Evolutionary conservation across 2,113 vertebrate genomes (phyloP), one percentile per base, ranked within the genome.

Genomic region (Indri indri): DNA sequence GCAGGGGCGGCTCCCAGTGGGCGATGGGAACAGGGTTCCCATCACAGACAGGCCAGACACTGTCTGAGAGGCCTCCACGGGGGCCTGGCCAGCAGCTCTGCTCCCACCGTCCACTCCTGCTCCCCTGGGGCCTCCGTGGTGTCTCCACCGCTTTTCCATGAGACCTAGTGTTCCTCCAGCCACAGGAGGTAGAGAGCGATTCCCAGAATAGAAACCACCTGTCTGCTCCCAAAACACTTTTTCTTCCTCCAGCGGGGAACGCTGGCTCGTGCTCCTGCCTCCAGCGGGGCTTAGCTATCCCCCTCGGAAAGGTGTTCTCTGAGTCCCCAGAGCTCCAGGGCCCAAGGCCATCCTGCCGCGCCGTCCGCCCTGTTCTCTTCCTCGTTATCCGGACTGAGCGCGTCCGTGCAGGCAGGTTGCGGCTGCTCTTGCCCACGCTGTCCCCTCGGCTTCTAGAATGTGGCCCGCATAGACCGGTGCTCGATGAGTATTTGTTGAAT

Each of bases 401-500:
- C 40, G 40, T 37, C 63, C 17, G 0, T 5, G 30, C 5, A 52
- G 54, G 42, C 34, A 14, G 45, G 2, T 6, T 25, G 37, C 8
- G 34, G 18, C 37, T 30, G 2, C 37, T 71, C 57, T 42, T 27
- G 3, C 22, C 45, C 5, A 1, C 2, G 40, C 30, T 25, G 0
- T 52, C 17, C 30, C 86, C 22, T 34, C n/a, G 9, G 86, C 42
- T 25, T 52, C 54, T 18, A 87, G 90, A 22, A 30, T 6, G 8
- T 34, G 40, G 50, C 32, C 65, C 27, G 7, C 45, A 0, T 0
- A 17, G 6, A 37, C 6, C 3, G 80, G 73, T 50, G n/a, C 89
- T 95, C 79, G 80, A 47, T 91, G 86, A 93, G 93, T 95, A 93
- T 97, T 96, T 98, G 97, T 95, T 97, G 96, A 97, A 97, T 96